A percentile compares a stretch with the other conserved stretches of the same genome.
Evolutionary conservation across 2,797 vertebrate species (phyloP).

Genomic region (Gymnocypris eckloni): DNA sequence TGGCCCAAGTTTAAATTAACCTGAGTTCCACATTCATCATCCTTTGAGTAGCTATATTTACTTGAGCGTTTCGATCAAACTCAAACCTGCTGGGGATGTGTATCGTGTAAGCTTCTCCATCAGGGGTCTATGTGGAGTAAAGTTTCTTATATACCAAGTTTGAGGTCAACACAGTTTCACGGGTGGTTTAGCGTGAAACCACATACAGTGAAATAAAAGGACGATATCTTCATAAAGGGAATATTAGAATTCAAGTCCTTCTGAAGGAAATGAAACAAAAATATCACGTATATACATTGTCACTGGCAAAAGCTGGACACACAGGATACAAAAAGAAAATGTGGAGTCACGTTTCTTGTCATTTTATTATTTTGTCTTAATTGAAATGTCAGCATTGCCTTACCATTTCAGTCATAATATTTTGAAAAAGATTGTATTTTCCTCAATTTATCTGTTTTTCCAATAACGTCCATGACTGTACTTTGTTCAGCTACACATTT

Average conservation of each 20-base stretch:
- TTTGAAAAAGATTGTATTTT: neutral
- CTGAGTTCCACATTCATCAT: conserved; percentile 21
- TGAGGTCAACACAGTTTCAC: conserved; percentile 21
- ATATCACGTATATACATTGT: neutral
- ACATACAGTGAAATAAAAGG: neutral
- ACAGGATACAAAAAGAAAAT: neutral
- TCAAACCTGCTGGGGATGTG: neutral
- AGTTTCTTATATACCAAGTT: neutral
- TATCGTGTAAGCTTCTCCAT: neutral
- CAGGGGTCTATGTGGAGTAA: neutral
- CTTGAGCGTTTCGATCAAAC: neutral
- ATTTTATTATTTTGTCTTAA: neutral
- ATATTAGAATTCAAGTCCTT: neutral
- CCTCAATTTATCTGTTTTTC: neutral
- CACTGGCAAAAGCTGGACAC: neutral
- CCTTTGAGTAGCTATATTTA: neutral
- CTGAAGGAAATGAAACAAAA: neutral
- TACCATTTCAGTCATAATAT: neutral
- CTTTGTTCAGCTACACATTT: conserved; percentile 9
- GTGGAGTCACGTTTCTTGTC: neutral
- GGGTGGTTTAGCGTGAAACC: conserved; percentile 29
- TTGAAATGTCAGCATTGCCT: neutral
- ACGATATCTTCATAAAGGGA: neutral
- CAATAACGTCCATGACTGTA: neutral
- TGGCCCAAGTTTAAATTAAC: neutral